phyloP scores from a whole-genome alignment of 2,797 vertebrate genomes.

The Moxostoma hubbsi region DNA sequence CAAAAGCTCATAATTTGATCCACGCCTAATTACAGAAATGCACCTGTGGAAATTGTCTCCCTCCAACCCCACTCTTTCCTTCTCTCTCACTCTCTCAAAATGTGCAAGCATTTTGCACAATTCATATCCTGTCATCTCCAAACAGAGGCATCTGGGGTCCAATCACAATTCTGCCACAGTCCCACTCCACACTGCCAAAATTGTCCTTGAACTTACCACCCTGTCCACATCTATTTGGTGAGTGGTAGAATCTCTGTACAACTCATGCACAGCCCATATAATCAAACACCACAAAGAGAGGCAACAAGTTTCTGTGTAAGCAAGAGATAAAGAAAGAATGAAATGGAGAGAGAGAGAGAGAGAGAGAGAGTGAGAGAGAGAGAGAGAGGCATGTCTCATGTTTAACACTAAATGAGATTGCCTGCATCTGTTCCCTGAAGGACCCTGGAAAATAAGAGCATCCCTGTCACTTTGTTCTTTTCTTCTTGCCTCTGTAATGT shows the following conservation, averaged over 20 bases:
- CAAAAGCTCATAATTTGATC: conserved; percentile 46
- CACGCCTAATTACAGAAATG: neutral
- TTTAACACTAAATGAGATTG: conserved; percentile 62
- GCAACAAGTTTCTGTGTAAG: conserved; percentile 9
- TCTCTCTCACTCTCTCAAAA: conserved; percentile 48
- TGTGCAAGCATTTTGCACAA: conserved; percentile 33
- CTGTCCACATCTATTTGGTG: conserved; percentile 30
- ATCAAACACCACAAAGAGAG: conserved; percentile 22
- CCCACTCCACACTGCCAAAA: conserved; percentile 25
- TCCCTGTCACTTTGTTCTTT: conserved; percentile 66
- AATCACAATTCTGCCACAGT: conserved; percentile 43
- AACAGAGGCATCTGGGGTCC: conserved; percentile 37
- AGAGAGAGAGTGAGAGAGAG: conserved; percentile 35
- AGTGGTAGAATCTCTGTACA: conserved; percentile 35
- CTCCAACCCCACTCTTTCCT: conserved; percentile 37
- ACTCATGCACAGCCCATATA: conserved; percentile 31
- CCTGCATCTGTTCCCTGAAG: conserved; percentile 60
- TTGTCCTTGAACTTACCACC: conserved; percentile 33
- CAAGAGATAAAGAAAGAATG: conserved; percentile 38
- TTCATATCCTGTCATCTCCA: conserved; percentile 15
- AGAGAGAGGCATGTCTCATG: conserved; percentile 41
- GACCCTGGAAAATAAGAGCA: conserved; percentile 62
- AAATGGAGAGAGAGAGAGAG: conserved; percentile 50
- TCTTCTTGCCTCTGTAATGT: conserved; percentile 45
- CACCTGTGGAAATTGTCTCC: conserved; percentile 27